Conservation (phyloP, 2,888 invertebrate genomes). For the Epinotia bilunana region DNA sequence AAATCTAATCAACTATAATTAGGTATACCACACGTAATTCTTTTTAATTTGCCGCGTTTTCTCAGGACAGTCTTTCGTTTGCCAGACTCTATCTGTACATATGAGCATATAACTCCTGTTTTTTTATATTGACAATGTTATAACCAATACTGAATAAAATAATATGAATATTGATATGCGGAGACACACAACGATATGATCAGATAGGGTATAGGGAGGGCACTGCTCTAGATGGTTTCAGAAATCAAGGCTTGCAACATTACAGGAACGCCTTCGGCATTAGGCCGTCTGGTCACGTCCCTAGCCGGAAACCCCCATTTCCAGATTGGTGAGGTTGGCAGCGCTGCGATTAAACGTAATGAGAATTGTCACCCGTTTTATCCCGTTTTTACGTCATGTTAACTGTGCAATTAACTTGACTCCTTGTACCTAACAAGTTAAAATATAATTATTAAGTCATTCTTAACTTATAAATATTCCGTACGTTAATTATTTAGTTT, state of each 20-base stretch:
- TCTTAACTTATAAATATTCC: too few species aligned
- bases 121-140: too few species aligned
- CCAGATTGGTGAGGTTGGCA: slow-evolving; percentile 31
- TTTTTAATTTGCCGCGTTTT: too few species aligned
- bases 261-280: slow-evolving; percentile 15
- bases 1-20: too few species aligned
- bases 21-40: too few species aligned
- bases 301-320: slow-evolving; percentile 23
- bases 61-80: too few species aligned
- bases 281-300: slow-evolving; percentile 35
- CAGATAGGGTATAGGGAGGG: neutral
- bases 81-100: too few species aligned
- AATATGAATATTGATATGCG: too few species aligned
- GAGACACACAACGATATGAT: too few species aligned
- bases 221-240: slow-evolving; percentile 1
- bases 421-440: neutral
- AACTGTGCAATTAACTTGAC: slow-evolving; percentile 15
- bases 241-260: slow-evolving; percentile 14
- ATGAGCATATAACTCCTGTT: too few species aligned
- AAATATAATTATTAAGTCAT: neutral
- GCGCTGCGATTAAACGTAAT: slow-evolving; percentile 29
- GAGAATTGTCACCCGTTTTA: slow-evolving; percentile 26
- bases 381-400: slow-evolving; percentile 13
- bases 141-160: too few species aligned
- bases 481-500: too few species aligned